Conservation (phyloP, 1,140 invertebrate species). For the Leptestheria dahalacensis region DNA sequence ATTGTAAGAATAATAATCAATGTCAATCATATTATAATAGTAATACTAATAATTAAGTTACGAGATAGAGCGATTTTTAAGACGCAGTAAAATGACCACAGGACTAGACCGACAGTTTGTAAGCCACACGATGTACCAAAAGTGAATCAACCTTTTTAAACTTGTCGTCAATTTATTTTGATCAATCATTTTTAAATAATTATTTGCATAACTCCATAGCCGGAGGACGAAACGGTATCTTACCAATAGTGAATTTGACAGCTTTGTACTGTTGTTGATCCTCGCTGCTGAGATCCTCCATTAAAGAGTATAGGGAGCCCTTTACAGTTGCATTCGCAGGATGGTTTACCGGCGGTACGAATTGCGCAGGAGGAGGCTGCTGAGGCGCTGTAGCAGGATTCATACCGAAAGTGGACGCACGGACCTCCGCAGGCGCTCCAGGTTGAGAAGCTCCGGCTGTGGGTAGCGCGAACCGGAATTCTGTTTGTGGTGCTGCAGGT, state of each 20-base stretch:
- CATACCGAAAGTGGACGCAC: not conserved
- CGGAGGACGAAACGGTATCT: constrained; percentile 11
- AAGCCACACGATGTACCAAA: no score
- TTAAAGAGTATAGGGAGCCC: constrained; percentile 16
- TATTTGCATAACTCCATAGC: not conserved
- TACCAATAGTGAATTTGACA: constrained; percentile 15
- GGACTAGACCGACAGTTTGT: no score
- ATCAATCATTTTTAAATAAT: no score
- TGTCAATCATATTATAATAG: no score
- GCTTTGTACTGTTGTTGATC: constrained; percentile 17
- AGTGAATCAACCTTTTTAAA: no score
- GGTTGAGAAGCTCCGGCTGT: not conserved
- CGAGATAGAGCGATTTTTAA: no score
- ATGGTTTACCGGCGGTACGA: not conserved
- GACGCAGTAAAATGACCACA: no score
- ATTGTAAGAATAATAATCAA: no score
- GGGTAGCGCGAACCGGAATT: not conserved
- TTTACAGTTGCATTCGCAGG: no score
- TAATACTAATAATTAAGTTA: no score
- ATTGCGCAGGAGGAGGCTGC: not conserved
- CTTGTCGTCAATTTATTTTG: no score
- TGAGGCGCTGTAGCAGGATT: not conserved
- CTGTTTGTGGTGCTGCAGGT: not conserved
- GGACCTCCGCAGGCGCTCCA: not conserved
- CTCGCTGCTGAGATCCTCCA: constrained; percentile 13